phyloP scores from a whole-genome alignment of 2,797 vertebrate species.

The Rhinella marina region DNA sequence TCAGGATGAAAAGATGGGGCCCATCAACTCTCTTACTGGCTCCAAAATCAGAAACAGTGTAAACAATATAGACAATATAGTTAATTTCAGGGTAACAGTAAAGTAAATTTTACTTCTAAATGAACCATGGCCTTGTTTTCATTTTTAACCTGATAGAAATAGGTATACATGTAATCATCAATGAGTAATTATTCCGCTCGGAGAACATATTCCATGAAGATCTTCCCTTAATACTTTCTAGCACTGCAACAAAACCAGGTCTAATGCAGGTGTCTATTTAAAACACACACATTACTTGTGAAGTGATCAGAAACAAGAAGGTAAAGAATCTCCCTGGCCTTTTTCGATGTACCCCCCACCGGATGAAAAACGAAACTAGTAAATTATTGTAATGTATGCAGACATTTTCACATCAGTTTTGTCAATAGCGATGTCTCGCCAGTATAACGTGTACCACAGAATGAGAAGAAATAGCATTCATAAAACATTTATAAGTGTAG shows the following conservation, averaged over 20 bases:
- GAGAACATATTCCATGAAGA: neutral
- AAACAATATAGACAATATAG: neutral
- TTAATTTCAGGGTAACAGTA: neutral
- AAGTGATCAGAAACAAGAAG: neutral
- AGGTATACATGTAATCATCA: neutral
- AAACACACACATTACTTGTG: conserved; percentile 32
- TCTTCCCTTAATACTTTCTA: conserved; percentile 18
- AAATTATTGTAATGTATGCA: conserved; percentile 58
- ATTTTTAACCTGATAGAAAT: neutral
- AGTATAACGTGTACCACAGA: conserved; percentile 53
- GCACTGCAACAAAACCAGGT: conserved; percentile 12
- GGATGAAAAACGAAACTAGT: conserved; percentile 35
- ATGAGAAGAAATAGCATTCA: conserved; percentile 56
- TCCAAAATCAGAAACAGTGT: neutral
- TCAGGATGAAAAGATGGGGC: no score
- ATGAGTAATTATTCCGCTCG: neutral
- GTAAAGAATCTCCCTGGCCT: conserved; percentile 48
- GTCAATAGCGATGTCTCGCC: conserved; percentile 53
- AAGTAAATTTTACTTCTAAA: neutral
- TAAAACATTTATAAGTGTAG: conserved; percentile 60
- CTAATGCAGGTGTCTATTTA: conserved; percentile 22
- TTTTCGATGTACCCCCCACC: conserved; percentile 23
- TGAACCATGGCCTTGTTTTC: neutral
- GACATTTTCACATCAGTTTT: conserved; percentile 59
- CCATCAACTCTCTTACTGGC: no score